Conservation (phyloP, 1,140 invertebrate genomes). For the Zaprionus camerounensis region DNA sequence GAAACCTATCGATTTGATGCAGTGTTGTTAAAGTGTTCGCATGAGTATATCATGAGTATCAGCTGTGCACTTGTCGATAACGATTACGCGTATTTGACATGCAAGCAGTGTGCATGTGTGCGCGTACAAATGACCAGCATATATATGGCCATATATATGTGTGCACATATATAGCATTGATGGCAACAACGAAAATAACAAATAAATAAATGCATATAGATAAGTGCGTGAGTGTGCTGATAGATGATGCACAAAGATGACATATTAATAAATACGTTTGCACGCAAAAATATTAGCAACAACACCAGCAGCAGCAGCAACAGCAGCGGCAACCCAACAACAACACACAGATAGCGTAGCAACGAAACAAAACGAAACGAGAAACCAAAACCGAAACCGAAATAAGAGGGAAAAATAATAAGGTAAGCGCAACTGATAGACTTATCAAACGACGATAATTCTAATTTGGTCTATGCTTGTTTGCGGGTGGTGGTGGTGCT, state of each 20-base stretch:
- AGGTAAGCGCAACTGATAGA: slow-evolving; percentile 72
- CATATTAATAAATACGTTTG: slow-evolving; percentile 34
- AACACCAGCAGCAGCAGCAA: slow-evolving; percentile 30
- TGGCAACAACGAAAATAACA: slow-evolving; percentile 54
- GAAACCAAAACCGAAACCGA: slow-evolving; percentile 10
- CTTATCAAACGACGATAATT: slow-evolving; percentile 74
- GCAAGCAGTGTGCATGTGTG: slow-evolving; percentile 52
- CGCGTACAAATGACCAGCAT: slow-evolving; percentile 41
- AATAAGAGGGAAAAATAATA: slow-evolving; percentile 10
- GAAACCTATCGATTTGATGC: background rate
- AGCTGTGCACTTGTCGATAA: slow-evolving; percentile 34
- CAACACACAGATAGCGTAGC: slow-evolving; percentile 16
- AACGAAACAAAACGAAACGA: slow-evolving; percentile 16
- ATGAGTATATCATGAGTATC: slow-evolving; percentile 7
- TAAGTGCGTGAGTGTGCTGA: slow-evolving; percentile 44
- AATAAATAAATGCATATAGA: slow-evolving; percentile 70
- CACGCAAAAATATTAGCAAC: slow-evolving; percentile 16
- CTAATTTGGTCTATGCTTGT: slow-evolving; percentile 53
- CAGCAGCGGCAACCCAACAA: slow-evolving; percentile 30
- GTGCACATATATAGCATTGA: slow-evolving; percentile 35
- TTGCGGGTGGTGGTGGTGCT: background rate
- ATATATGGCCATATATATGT: slow-evolving; percentile 25
- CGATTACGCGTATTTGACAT: slow-evolving; percentile 43
- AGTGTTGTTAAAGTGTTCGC: background rate
- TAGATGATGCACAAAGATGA: slow-evolving; percentile 70